Conservation (phyloP, 2,888 invertebrate species). For the Lepidonotus clava region DNA sequence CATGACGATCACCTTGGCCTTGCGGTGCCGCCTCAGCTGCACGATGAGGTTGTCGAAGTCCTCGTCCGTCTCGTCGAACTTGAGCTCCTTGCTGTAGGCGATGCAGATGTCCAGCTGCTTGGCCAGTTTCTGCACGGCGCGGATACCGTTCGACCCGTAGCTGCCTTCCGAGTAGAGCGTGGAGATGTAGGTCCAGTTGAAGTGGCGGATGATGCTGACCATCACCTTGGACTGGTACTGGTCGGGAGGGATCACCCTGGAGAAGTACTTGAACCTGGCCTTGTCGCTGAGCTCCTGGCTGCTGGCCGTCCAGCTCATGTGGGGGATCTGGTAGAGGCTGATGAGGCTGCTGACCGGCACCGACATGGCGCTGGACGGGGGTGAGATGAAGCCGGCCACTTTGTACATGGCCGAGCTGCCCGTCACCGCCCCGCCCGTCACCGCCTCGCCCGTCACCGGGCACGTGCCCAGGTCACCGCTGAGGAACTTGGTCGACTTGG, state of each 20-base stretch:
- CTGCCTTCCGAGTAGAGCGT: conserved; percentile 87
- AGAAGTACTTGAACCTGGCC: conserved; percentile 69
- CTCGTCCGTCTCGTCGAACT: background rate
- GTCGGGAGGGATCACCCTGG: conserved; percentile 72
- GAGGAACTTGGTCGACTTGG: conserved; percentile 64
- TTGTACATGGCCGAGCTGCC: background rate
- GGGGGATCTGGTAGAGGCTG: conserved; percentile 82
- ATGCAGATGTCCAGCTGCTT: background rate
- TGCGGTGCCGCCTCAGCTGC: background rate
- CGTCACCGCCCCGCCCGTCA: conserved; percentile 35
- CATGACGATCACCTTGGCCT: conserved; percentile 17
- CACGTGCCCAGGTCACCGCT: background rate
- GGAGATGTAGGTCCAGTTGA: conserved; percentile 89
- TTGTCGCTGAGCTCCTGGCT: conserved; percentile 73
- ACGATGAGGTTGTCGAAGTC: background rate
- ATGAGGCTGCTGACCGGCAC: conserved; percentile 58
- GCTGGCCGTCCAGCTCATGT: conserved; percentile 78
- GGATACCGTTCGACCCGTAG: conserved; percentile 70
- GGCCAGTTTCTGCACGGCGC: conserved; percentile 53
- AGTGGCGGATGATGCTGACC: conserved; percentile 66
- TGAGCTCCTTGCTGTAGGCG: conserved; percentile 15
- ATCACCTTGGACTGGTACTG: conserved; percentile 68
- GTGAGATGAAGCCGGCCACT: conserved; percentile 55
- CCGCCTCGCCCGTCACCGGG: background rate
- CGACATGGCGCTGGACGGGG: conserved; percentile 24